These are phyloP conservation scores for Podargus strigoides DNA, from an alignment of 2,797 vertebrate species.

Conservation along the genomic window DNA sequence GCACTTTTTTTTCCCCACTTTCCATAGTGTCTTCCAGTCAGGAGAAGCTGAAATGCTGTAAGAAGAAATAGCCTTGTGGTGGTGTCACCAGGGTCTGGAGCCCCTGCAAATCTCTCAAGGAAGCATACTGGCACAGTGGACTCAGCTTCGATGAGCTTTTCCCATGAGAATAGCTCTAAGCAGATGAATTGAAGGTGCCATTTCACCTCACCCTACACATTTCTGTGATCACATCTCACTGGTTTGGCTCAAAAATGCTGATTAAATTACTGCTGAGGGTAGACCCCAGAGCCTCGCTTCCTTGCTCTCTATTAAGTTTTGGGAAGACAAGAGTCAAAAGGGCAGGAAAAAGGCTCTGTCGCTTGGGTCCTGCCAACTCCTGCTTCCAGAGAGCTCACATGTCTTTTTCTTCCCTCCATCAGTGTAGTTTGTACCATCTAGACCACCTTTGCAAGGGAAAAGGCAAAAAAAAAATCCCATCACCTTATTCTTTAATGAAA, in stretches of 20 bases:
- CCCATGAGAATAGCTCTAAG: not conserved
- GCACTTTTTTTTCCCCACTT: not conserved
- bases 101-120: not conserved
- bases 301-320: not conserved
- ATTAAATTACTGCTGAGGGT: not conserved
- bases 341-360: not conserved
- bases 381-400: not conserved
- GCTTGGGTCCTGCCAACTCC: not conserved
- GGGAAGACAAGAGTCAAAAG: not conserved
- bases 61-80: not conserved
- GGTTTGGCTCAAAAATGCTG: not conserved
- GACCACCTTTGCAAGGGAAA: not conserved
- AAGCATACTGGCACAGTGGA: not conserved
- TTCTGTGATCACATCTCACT: not conserved
- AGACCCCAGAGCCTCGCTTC: not conserved
- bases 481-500: not conserved
- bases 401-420: not conserved
- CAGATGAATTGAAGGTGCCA: not conserved
- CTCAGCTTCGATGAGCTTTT: not conserved
- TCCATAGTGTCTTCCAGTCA: not conserved
- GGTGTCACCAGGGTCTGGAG: not conserved
- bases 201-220: not conserved
- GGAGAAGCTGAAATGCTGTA: not conserved
- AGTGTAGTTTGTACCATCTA: not conserved
- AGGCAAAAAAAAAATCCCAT: not conserved